Base-by-base conservation (phyloP, 1,140 invertebrate genomes). In the Drosophila kikkawai region DNA sequence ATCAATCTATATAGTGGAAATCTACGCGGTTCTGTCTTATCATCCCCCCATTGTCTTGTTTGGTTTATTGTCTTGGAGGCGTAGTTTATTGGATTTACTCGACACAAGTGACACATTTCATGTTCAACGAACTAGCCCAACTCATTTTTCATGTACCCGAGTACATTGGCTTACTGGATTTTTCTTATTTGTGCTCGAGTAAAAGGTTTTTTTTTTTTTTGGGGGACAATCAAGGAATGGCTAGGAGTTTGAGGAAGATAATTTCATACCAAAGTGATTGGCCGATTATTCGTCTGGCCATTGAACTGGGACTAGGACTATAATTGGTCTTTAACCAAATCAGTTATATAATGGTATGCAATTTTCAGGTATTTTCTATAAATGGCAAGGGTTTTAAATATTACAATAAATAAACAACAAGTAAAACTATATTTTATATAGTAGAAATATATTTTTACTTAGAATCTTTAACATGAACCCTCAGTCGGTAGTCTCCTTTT, bases 21-120 rank as follows among this genome's bases (percentile, higher is more conserved):
- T 39, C 42, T 17, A 39, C 26, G 37, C 4, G 41, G 41, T 42
- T 71, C 13, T 55, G 64, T 64, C 42, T 58, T 67, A 59, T 74
- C 75, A 82, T 57, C 44, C 56, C 50, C 26, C 34, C 13, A 19
- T 41, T 51, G 37, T 61, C 32, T 67, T 61, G 63, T 66, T 41
- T 56, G 34, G 44, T 13, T 56, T 55, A n/a, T 55, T 32, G 37
- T 44, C 22, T 37, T 19, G 34, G 41, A 68, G 83, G 65, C 71
- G 84, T 74, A 83, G 65, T 77, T 80, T 83, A 77, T 74, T 83
- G 83, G 79, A 57, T 41, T 75, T 79, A 37, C 48, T 58, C 57
- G 58, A 32, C 57, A 55, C 22, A 75, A 67, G 56, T 82, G 80
- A 83, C 75, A 83, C 44, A 60, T 67, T 79, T 67, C 57, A 48